Evolutionary conservation across 2,888 invertebrate species (phyloP), one percentile per base, ranked within the genome.

Genomic region (Spisula solida): DNA sequence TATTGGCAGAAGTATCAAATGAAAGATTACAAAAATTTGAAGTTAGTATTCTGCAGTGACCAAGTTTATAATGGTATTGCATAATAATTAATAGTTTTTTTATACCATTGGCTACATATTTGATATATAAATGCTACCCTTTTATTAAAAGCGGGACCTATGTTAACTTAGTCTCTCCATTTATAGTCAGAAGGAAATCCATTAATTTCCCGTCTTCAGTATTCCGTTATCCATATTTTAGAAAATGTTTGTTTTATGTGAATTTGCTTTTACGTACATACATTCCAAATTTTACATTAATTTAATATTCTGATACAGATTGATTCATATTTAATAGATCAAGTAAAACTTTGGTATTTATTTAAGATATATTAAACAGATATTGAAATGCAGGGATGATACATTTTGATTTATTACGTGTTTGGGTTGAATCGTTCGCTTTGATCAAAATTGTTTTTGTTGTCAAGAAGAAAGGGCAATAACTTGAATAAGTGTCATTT

Each of bases 211-310:
- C 31, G 34, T 75, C 34, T 75, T 12, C 34, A 31, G 5, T 34
- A 16, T 75, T 75, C 31, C 14, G 34, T 41, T 5, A 41, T 41
- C 41, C 41, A 14, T 34, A 31, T 34, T 34, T 60, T 60, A 31
- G 34, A 60, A n/a, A 82, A 20, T 60, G 56, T 60, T 82, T 20
- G 34, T 60, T 82, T 82, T 82, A 56, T 60, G 18, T 55, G 60
- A 60, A 34, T 82, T 82, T 82, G 56, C 81, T 82, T 82, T 82
- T 41, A 81, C 29, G 29, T 82, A 12, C 8, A 31, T 81, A 12
- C 8, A 55, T 81, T n/a, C 25, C 10, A 25, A 66, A n/a, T 66
- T 66, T n/a, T 6, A 2, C 60, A 66, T 66, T 66, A 66, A 25
- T 66, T 66, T 66, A 25, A 25, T 66, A 66, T 66, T 66, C 60